These are phyloP conservation scores for Eremophila alpestris DNA, from an alignment of 2,797 vertebrate species.

Conservation along the genomic window DNA sequence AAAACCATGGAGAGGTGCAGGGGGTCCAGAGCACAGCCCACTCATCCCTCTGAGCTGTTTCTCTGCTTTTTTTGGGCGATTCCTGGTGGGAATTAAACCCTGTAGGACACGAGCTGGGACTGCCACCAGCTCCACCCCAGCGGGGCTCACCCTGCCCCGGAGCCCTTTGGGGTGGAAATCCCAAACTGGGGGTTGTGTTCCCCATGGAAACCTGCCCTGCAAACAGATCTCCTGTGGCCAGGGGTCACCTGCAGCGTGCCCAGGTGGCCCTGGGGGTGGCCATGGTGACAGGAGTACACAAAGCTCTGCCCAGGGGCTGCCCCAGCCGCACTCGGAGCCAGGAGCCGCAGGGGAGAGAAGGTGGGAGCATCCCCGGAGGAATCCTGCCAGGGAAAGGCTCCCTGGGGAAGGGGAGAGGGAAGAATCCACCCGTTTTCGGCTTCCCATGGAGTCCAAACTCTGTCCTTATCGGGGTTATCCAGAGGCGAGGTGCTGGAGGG, in stretches of 20 bases:
- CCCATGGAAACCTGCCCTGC: constrained; percentile 53
- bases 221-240: neutral
- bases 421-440: neutral
- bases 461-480: neutral
- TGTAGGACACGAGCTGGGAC: neutral
- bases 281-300: constrained; percentile 53
- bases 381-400: neutral
- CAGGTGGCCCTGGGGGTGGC: neutral
- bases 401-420: neutral
- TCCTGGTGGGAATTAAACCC: neutral
- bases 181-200: neutral
- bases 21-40: neutral
- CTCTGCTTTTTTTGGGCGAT: no score
- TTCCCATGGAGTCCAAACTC: neutral
- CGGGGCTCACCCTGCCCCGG: neutral
- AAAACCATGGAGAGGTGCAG: neutral
- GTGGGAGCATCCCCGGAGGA: neutral
- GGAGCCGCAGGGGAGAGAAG: neutral
- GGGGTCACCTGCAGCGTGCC: neutral
- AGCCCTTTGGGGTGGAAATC: neutral
- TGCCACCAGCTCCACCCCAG: neutral
- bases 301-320: neutral
- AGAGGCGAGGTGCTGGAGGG: constrained; percentile 10
- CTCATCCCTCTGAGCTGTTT: neutral
- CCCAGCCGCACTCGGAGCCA: neutral